Evolutionary conservation across 2,113 vertebrate genomes (phyloP), one percentile per base, ranked within the genome.

Genomic region (Periophthalmodon schlosseri): DNA sequence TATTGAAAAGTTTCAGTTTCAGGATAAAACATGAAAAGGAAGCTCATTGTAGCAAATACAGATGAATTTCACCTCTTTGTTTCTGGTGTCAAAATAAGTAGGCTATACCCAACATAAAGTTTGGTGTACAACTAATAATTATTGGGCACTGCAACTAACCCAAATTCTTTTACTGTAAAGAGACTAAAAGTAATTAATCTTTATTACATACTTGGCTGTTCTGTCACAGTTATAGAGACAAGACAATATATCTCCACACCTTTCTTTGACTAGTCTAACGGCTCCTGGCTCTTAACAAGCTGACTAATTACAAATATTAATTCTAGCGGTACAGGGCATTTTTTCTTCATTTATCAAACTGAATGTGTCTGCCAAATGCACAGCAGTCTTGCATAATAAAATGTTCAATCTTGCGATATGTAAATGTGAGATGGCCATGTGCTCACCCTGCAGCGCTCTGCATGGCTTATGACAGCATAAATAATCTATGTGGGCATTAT

Each of bases 401-500:
- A 78, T 79, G 63, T 83, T 76, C 52, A 75, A 83, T 80, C 77
- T 74, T 23, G 46, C 77, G 64, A 83, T 83, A 77, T 80, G 75
- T 81, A 86, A 83, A 81, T 77, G 78, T 70, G 70, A 34, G 73
- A 83, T 66, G 71, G 69, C 70, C 64, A 72, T 69, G 44, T 44
- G 69, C 58, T 73, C 77, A 69, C 77, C 81, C 72, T 56, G 47
- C 64, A 79, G 86, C 76, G 21, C 61, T 70, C 24, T 74, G 72
- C 63, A 85, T 69, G 21, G 70, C 69, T 86, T 74, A 89, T 84
- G 66, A 88, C 77, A 74, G 77, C 80, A 80, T 87, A 64, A 89
- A 91, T 87, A 86, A 92, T 90, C 68, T 69, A 87, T 79, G 77
- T 73, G 3, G 47, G 80, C 68, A 63, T 76, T 73, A 87, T 87